phyloP scores from a whole-genome alignment of 2,113 vertebrate genomes.

The Spilogale gracilis region DNA sequence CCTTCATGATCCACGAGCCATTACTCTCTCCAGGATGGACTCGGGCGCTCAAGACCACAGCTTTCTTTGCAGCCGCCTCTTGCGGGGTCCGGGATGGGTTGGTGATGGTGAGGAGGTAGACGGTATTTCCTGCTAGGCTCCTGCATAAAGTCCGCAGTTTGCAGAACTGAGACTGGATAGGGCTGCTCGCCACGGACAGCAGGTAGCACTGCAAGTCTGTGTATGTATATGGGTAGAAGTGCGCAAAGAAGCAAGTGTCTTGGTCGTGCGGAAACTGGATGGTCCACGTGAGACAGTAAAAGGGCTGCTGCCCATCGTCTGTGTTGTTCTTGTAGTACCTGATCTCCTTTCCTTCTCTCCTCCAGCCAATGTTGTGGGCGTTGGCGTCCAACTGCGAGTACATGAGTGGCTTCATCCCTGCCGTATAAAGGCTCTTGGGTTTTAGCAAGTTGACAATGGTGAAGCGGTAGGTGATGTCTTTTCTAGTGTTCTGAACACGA shows the following conservation, averaged over 20 bases:
- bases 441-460: constrained; percentile 96
- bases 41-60: constrained; percentile 92
- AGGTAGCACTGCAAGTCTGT: constrained; percentile 93
- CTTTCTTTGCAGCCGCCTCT: constrained; percentile 86
- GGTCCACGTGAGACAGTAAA: constrained; percentile 93
- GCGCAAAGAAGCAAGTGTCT: constrained; percentile 95
- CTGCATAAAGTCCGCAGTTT: constrained; percentile 90
- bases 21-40: constrained; percentile 95
- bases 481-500: constrained; percentile 93
- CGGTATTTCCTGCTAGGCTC: constrained; percentile 93
- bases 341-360: constrained; percentile 88
- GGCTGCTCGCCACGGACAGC: constrained; percentile 84
- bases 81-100: constrained; percentile 69
- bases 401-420: constrained; percentile 93
- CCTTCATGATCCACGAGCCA: constrained; percentile 95
- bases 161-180: constrained; percentile 87
- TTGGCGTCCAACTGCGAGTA: constrained; percentile 93
- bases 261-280: constrained; percentile 90
- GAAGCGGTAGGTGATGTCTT: constrained; percentile 91
- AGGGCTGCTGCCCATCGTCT: constrained; percentile 63
- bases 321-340: constrained; percentile 88
- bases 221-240: constrained; percentile 96
- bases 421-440: constrained; percentile 92
- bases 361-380: constrained; percentile 90
- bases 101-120: constrained; percentile 93